A percentile compares a stretch with the other conserved stretches of the same genome.
phyloP scores from a whole-genome alignment of 2,888 invertebrate species.

The Platypus cylindrus region DNA sequence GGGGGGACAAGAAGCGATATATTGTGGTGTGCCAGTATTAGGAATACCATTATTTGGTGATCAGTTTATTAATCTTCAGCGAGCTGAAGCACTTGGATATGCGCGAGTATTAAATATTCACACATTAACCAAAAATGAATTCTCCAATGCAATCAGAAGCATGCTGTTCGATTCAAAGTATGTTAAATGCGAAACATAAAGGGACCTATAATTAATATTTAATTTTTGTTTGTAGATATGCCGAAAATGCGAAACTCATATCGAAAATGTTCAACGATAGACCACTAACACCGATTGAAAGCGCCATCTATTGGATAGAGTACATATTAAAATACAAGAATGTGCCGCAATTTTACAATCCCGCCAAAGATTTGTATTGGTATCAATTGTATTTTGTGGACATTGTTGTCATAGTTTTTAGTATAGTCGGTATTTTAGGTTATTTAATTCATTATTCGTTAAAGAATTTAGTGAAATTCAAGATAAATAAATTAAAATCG shows the following conservation, averaged over 20 bases:
- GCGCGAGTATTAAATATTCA: conserved; percentile 29
- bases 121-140: conserved; percentile 21
- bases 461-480: too few species aligned
- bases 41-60: conserved; percentile 33
- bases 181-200: conserved; percentile 15
- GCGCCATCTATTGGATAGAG: conserved; percentile 52
- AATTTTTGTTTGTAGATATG: conserved; percentile 38
- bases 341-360: conserved; percentile 39
- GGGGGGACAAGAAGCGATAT: conserved; percentile 37
- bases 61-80: conserved; percentile 40
- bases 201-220: too few species aligned
- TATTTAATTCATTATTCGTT: too few species aligned
- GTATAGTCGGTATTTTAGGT: too few species aligned
- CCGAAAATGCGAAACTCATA: conserved; percentile 37
- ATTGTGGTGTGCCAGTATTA: conserved; percentile 33
- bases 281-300: conserved; percentile 44
- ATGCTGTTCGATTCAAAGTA: conserved; percentile 37
- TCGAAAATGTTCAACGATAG: conserved; percentile 44
- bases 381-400: conserved; percentile 31
- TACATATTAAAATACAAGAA: conserved; percentile 47
- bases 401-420: conserved; percentile 13
- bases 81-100: conserved; percentile 38
- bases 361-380: conserved; percentile 38
- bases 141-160: conserved; percentile 21
- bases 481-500: too few species aligned